A percentile compares a stretch with the other conserved stretches of the same genome.
These are phyloP conservation scores for Heteromurus nitidus DNA, from an alignment of 2,888 invertebrate species.

Conservation along the genomic window DNA sequence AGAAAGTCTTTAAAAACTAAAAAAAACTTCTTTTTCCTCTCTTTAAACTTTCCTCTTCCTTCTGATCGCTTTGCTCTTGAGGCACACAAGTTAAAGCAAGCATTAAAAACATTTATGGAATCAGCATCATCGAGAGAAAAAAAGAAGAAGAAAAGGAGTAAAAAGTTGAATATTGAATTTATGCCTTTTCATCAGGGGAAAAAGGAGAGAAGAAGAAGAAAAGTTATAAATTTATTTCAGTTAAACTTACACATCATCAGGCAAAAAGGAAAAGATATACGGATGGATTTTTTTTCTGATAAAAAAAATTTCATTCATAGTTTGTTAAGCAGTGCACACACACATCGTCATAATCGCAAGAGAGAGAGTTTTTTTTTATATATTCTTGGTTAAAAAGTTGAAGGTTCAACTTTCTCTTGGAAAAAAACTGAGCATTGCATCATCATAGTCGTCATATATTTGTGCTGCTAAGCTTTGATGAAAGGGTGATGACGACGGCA, in stretches of 20 bases:
- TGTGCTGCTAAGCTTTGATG: too few relatives aligned
- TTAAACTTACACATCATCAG: too few relatives aligned
- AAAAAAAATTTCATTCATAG: not conserved
- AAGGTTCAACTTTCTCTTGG: too few relatives aligned
- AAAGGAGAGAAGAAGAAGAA: not conserved
- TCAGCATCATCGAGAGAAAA: too few relatives aligned
- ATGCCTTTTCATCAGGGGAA: not conserved
- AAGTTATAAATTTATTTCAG: too few relatives aligned
- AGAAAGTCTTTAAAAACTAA: too few relatives aligned
- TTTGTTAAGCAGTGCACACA: not conserved
- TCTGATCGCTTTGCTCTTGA: not conserved
- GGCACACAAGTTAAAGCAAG: not conserved
- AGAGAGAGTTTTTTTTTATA: too few relatives aligned
- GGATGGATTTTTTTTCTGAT: not conserved
- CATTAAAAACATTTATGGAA: constrained; percentile 16
- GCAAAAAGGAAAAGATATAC: too few relatives aligned
- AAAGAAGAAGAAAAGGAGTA: not conserved
- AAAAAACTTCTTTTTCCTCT: not conserved
- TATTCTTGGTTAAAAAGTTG: too few relatives aligned
- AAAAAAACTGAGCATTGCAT: too few relatives aligned
- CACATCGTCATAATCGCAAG: not conserved
- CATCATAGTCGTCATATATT: too few relatives aligned
- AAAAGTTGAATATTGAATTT: constrained; percentile 48
- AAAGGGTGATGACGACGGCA: too few relatives aligned
- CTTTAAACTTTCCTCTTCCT: not conserved